Base-by-base conservation (phyloP, 1,140 invertebrate genomes). In the Protaetia brevitarsis region DNA sequence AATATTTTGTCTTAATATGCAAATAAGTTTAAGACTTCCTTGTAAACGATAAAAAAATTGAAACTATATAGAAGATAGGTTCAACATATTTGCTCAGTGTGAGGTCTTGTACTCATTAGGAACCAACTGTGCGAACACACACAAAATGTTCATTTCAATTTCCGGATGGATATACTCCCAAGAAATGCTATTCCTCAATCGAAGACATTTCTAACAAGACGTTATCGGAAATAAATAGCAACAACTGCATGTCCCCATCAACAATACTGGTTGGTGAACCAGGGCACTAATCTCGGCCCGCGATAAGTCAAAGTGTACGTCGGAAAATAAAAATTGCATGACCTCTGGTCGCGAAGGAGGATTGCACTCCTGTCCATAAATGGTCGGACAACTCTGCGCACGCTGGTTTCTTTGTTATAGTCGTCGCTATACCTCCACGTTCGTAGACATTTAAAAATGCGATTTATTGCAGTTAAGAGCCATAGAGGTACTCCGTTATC, bases 361-460 rank as follows among this genome's bases (percentile, higher is more conserved):
- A 45, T 21, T 45, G 16, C 16, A 45, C 41, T 45, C 13, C 41
- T 45, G 13, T 19, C 41, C 41, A 45, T 45, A 45, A 51, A 51
- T 51, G 41, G 41, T 19, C 19, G 41, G 19, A 51, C 41, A 51
- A 51, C 41, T 51, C 41, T 23, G 41, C 26, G 41, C 41, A 51
- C 41, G 41, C 41, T 51, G 8, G 41, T 51, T 51, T 51, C 41
- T 51, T 51, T 51, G 41, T 51, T 51, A 51, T 19, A 51, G 16
- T 16, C 11, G 41, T 51, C 26, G 41, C 26, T 51, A 51, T 51
- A 51, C 16, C 41, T 51, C 41, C 41, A 51, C 19, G 41, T 51
- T 23, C 26, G 41, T 51, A 51, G 19, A 3, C 19, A 6, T 6
- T 16, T 51, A 51, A 51, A 51, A 51, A 51, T 51, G 19, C 19